phyloP scores from a whole-genome alignment of 2,888 invertebrate genomes.

The Lasioglossum malachurum region DNA sequence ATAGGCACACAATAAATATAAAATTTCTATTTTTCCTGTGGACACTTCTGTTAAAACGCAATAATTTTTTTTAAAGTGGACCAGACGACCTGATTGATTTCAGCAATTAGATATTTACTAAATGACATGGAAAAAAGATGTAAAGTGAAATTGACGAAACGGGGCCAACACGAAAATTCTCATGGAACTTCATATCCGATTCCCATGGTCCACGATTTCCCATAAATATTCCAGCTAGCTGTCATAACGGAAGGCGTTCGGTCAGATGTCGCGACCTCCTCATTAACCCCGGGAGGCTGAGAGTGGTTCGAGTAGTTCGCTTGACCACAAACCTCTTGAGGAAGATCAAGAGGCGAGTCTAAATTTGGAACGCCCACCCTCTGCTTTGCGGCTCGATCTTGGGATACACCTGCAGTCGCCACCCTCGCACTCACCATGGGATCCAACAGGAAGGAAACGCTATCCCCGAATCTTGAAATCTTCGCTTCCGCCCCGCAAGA shows the following conservation, averaged over 20 bases:
- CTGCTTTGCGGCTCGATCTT: conserved; percentile 66
- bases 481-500: conserved; percentile 74
- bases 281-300: conserved; percentile 77
- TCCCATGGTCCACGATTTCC: conserved; percentile 79
- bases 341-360: conserved; percentile 74
- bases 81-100: no score
- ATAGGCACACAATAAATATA: no score
- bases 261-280: conserved; percentile 82
- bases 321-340: conserved; percentile 81
- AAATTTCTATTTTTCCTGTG: no score
- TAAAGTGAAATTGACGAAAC: not conserved
- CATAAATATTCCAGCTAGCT: conserved; percentile 79
- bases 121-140: no score
- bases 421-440: conserved; percentile 72
- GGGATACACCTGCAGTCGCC: conserved; percentile 79
- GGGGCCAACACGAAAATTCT: conserved; percentile 14
- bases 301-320: conserved; percentile 65
- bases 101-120: no score
- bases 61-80: no score
- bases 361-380: conserved; percentile 81
- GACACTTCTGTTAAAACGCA: no score
- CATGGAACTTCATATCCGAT: conserved; percentile 59
- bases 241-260: conserved; percentile 81
- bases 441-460: conserved; percentile 76
- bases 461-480: conserved; percentile 75